A percentile compares a stretch with the other conserved stretches of the same genome.
Conservation (phyloP, 2,888 invertebrate species). For the Eristalis arbustorum region DNA sequence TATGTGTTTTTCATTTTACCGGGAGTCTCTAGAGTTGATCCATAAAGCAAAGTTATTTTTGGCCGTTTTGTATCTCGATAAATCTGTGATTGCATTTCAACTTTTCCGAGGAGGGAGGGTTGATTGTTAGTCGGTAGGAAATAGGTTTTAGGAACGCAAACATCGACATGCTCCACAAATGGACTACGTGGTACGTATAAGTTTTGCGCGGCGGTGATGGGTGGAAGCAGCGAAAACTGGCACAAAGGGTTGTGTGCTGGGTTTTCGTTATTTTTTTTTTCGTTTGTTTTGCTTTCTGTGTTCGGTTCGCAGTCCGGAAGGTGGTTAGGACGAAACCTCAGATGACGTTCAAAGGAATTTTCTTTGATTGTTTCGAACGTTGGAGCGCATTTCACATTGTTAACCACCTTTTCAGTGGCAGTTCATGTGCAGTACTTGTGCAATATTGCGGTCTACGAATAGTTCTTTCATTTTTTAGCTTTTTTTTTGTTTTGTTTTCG, state of each 20-base stretch:
- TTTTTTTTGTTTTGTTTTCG: background rate
- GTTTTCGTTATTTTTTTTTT: background rate
- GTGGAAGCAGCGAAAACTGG: slow-evolving; percentile 55
- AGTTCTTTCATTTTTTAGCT: slow-evolving; percentile 28
- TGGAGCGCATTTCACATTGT: slow-evolving; percentile 42
- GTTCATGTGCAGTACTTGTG: slow-evolving; percentile 61
- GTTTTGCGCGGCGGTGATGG: background rate
- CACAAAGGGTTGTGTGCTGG: slow-evolving; percentile 43
- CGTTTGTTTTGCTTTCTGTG: background rate
- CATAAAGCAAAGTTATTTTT: slow-evolving; percentile 53
- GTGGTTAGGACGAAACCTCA: slow-evolving; percentile 54
- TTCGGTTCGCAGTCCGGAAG: slow-evolving; percentile 6
- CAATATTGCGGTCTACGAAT: slow-evolving; percentile 61
- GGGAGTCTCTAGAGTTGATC: slow-evolving; percentile 17
- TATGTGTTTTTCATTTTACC: background rate
- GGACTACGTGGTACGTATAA: slow-evolving; percentile 42
- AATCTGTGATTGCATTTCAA: slow-evolving; percentile 58
- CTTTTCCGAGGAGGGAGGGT: slow-evolving; percentile 21
- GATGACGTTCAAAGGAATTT: slow-evolving; percentile 68
- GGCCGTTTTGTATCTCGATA: slow-evolving; percentile 37
- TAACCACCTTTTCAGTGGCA: slow-evolving; percentile 41
- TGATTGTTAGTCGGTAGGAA: slow-evolving; percentile 37
- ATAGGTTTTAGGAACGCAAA: slow-evolving; percentile 69
- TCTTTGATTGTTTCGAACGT: slow-evolving; percentile 60
- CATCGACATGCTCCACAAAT: slow-evolving; percentile 51